Percentiles rank a stretch among this genome's conserved stretches.
phyloP scores from a whole-genome alignment of 2,113 vertebrate species.

The Microcebus jonahi region DNA sequence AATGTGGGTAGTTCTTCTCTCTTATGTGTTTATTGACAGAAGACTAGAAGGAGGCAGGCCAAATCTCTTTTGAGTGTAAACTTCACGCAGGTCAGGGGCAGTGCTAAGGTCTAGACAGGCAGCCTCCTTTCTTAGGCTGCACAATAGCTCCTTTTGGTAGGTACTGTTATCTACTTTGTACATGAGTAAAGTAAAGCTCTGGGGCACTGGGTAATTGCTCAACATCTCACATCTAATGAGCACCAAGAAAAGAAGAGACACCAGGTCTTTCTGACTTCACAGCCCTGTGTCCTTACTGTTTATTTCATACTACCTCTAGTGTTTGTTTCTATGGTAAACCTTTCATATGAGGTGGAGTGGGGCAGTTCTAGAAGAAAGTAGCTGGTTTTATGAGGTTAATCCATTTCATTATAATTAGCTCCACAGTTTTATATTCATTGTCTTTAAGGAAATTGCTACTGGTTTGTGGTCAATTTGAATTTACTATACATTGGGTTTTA shows the following conservation, averaged over 20 bases:
- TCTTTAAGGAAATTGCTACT: background rate
- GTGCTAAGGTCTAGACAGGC: background rate
- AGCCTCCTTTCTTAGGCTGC: background rate
- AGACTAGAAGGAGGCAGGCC: background rate
- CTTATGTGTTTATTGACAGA: background rate
- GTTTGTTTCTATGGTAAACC: background rate
- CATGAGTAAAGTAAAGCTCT: background rate
- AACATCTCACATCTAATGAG: background rate
- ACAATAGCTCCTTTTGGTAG: background rate
- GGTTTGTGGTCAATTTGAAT: constrained; percentile 38
- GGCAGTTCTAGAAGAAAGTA: background rate
- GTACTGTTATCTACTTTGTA: background rate
- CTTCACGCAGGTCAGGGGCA: background rate
- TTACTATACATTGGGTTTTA: background rate
- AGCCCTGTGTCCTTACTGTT: background rate
- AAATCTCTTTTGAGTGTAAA: background rate
- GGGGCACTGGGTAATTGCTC: background rate
- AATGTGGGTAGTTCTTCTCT: background rate
- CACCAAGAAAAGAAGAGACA: background rate
- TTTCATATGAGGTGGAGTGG: background rate
- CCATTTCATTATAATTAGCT: background rate
- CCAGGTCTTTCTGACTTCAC: background rate
- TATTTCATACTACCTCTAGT: background rate
- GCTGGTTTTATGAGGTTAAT: background rate
- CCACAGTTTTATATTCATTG: background rate